These are phyloP conservation scores for Triplophysa bombifrons DNA, from an alignment of 2,797 vertebrate genomes.

Conservation along the genomic window DNA sequence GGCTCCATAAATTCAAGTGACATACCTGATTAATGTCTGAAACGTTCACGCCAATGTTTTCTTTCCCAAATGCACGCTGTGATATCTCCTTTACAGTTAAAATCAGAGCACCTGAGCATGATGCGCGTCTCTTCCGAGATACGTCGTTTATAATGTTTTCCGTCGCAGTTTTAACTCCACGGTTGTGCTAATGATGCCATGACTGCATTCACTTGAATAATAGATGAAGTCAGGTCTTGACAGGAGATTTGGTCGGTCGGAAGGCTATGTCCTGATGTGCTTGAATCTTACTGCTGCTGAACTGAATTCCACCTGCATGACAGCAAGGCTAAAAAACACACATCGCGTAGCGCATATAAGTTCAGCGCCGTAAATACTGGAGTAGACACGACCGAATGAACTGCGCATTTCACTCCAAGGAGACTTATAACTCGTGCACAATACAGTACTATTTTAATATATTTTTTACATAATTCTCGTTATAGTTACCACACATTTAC, in stretches of 20 bases:
- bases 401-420: neutral
- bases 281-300: slow-evolving; percentile 12
- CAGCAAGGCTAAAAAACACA: slow-evolving; percentile 65
- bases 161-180: slow-evolving; percentile 3
- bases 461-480: too few species aligned
- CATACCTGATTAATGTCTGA: slow-evolving; percentile 35
- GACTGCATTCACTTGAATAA: neutral
- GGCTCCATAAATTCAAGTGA: neutral
- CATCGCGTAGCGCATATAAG: slow-evolving; percentile 46
- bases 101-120: slow-evolving; percentile 38
- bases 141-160: slow-evolving; percentile 2
- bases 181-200: slow-evolving; percentile 8
- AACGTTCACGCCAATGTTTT: slow-evolving; percentile 17
- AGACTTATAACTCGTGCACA: neutral
- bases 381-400: slow-evolving; percentile 41
- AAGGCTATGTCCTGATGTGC: slow-evolving; percentile 6
- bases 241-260: neutral
- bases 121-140: slow-evolving; percentile 17
- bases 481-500: too few species aligned
- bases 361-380: slow-evolving; percentile 56
- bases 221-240: slow-evolving; percentile 2
- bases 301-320: slow-evolving; percentile 79
- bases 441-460: neutral
- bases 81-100: slow-evolving; percentile 9
- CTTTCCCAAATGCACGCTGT: slow-evolving; percentile 7